These are phyloP conservation scores for Argynnis bischoffii DNA, from an alignment of 2,888 invertebrate species.

Conservation along the genomic window DNA sequence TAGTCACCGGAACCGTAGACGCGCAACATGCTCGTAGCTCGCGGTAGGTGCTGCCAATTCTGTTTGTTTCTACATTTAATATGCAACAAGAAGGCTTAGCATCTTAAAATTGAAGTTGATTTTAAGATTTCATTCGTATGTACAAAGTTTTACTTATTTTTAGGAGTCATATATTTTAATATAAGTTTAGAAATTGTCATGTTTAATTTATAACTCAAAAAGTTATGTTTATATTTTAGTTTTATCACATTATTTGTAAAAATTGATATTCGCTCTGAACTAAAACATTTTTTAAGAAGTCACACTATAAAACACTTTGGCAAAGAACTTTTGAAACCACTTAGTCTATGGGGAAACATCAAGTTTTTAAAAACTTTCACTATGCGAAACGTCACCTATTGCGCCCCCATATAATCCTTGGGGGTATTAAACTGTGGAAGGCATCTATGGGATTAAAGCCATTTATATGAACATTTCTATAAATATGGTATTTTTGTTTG, in stretches of 20 bases:
- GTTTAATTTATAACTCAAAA: neutral
- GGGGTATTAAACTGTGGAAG: conserved; percentile 63
- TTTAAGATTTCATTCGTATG: conserved; percentile 29
- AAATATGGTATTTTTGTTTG: neutral
- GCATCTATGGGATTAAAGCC: conserved; percentile 35
- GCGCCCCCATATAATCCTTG: conserved; percentile 49
- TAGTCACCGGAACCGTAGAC: conserved; percentile 27
- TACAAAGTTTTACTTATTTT: conserved; percentile 4
- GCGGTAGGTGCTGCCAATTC: conserved; percentile 49
- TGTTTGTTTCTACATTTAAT: conserved; percentile 61
- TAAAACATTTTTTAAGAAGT: conserved; percentile 40
- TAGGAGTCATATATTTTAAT: neutral
- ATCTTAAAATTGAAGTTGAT: conserved; percentile 39
- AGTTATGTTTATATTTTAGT: too few species aligned
- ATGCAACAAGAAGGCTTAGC: conserved; percentile 52
- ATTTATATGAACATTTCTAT: neutral
- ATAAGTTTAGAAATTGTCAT: neutral
- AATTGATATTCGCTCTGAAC: neutral
- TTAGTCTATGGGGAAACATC: conserved; percentile 51
- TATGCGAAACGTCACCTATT: conserved; percentile 71
- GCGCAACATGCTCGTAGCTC: conserved; percentile 43
- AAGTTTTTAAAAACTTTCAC: conserved; percentile 63
- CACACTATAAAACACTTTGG: conserved; percentile 49
- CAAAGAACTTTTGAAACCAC: conserved; percentile 37
- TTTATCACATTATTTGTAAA: too few species aligned